phyloP scores from a whole-genome alignment of 2,113 vertebrate species.

The Pelvicachromis taeniatus region DNA sequence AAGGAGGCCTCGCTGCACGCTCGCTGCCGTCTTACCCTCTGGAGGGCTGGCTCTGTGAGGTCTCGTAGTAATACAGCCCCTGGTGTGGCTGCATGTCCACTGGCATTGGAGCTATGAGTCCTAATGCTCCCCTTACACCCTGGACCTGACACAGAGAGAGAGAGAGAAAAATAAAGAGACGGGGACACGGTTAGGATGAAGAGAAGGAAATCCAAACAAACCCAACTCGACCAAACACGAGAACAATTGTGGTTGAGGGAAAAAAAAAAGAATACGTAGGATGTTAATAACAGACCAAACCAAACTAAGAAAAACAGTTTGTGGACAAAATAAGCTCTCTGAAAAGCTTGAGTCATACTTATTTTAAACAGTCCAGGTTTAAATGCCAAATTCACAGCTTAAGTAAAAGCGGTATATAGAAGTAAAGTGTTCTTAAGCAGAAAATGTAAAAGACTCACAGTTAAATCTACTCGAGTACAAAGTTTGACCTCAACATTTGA shows the following conservation, averaged over 20 bases:
- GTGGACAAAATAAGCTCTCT: conserved; percentile 12
- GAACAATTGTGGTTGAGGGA: conserved; percentile 49
- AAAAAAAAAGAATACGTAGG: conserved; percentile 8
- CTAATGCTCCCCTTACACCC: conserved; percentile 64
- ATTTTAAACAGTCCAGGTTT: conserved; percentile 19
- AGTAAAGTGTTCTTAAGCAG: neutral
- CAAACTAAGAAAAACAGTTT: conserved; percentile 35
- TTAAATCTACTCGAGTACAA: neutral
- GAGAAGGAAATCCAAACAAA: conserved; percentile 43
- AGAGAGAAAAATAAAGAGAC: conserved; percentile 24
- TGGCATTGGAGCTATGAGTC: conserved; percentile 72
- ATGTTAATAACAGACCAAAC: conserved; percentile 54
- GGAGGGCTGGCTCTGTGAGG: conserved; percentile 69
- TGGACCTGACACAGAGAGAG: conserved; percentile 37
- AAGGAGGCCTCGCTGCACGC: neutral
- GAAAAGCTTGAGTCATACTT: conserved; percentile 34
- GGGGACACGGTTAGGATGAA: conserved; percentile 13
- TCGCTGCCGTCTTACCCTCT: conserved; percentile 63
- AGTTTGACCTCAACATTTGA: neutral
- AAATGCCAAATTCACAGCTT: neutral
- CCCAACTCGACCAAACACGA: conserved; percentile 21
- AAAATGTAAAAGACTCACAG: neutral
- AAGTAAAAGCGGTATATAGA: neutral
- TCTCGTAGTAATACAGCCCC: conserved; percentile 78
- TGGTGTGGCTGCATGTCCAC: conserved; percentile 82